Evolutionary conservation across 2,888 invertebrate genomes (phyloP).

Genomic region (Timema cristinae): DNA sequence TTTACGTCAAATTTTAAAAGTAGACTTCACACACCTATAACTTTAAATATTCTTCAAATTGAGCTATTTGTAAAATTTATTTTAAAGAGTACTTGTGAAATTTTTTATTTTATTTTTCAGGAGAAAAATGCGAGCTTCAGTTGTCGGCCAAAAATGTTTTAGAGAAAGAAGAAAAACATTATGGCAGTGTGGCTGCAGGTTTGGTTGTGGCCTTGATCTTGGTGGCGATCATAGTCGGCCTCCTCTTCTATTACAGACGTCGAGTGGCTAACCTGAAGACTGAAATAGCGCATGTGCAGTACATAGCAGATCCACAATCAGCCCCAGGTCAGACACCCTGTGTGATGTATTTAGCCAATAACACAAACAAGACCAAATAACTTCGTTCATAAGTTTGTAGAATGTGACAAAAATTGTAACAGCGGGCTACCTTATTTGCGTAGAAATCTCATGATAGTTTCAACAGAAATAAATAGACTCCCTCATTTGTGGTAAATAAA

Average conservation of each 20-base stretch:
- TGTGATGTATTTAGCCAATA: no score
- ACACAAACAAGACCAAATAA: no score
- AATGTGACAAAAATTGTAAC: no score
- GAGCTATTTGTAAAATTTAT: no score
- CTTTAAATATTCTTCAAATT: no score
- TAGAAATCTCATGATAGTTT: no score
- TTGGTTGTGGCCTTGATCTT: conserved; percentile 63
- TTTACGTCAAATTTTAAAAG: no score
- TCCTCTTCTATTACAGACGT: conserved; percentile 74
- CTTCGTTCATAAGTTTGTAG: no score
- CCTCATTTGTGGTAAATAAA: no score
- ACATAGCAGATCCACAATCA: conserved; percentile 71
- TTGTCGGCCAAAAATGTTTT: conserved; percentile 20
- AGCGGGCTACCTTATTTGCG: no score
- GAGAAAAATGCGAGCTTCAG: conserved; percentile 63
- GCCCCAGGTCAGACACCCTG: conserved; percentile 56
- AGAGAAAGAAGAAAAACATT: conserved; percentile 28
- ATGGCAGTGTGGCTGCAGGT: conserved; percentile 60
- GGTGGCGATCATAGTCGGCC: conserved; percentile 55
- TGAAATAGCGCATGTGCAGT: conserved; percentile 84
- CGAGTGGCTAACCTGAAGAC: conserved; percentile 78
- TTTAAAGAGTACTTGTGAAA: not conserved
- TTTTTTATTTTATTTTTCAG: conserved; percentile 41
- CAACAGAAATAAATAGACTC: no score
- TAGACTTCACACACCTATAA: no score